Conservation (phyloP, 1,140 invertebrate genomes). For the Colletes gigas region DNA sequence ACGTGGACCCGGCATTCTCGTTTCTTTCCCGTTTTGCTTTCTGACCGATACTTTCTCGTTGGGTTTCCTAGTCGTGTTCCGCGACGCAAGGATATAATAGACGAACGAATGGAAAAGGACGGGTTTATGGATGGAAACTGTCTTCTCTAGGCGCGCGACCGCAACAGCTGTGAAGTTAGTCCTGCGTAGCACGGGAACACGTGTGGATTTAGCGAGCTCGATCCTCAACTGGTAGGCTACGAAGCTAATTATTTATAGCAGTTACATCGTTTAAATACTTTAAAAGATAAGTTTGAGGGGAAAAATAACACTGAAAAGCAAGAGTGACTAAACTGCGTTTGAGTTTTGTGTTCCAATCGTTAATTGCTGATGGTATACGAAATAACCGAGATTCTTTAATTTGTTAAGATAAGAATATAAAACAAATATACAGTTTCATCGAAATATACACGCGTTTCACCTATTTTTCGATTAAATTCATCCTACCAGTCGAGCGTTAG, state of each 20-base stretch:
- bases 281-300: no score
- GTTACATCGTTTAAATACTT: no score
- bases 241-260: no score
- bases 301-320: no score
- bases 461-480: neutral
- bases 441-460: no score
- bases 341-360: no score
- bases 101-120: neutral
- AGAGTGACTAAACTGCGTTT: no score
- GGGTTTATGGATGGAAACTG: neutral
- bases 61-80: neutral
- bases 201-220: slow-evolving; percentile 35
- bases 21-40: slow-evolving; percentile 20
- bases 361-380: no score
- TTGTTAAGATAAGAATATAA: no score
- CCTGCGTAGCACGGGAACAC: slow-evolving; percentile 42
- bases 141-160: neutral
- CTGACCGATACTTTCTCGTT: neutral
- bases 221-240: neutral
- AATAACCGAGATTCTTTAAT: no score
- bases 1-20: neutral
- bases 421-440: no score
- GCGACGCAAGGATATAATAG: neutral
- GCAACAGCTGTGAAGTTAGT: slow-evolving; percentile 45
- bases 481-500: neutral